These are phyloP conservation scores for Microctenopoma lineatum DNA, from an alignment of 2,797 vertebrate genomes.

Conservation along the genomic window DNA sequence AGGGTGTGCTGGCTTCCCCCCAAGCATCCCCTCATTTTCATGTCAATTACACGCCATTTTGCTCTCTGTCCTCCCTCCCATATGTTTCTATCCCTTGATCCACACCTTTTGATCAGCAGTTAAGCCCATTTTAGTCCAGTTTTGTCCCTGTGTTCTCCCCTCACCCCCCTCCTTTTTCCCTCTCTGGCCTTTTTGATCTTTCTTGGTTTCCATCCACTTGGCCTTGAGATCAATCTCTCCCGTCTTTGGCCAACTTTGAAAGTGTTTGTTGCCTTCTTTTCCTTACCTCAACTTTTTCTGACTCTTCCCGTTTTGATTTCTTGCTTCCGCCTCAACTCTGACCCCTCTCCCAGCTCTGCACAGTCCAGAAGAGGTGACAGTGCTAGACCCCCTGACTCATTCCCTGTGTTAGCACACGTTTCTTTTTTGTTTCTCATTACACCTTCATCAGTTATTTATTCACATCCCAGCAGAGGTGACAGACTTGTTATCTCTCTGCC, in stretches of 20 bases:
- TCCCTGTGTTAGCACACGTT: conserved; percentile 2
- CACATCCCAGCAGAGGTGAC: conserved; percentile 19
- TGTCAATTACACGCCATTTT: conserved; percentile 66
- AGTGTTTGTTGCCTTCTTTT: conserved; percentile 7
- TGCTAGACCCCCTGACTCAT: conserved; percentile 17
- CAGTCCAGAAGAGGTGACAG: background rate
- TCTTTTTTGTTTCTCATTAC: background rate
- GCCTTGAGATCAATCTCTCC: conserved; percentile 42
- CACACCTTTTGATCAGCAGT: conserved; percentile 40
- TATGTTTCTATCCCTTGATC: conserved; percentile 22
- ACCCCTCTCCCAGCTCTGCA: background rate
- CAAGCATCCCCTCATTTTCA: conserved; percentile 65
- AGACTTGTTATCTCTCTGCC: conserved; percentile 51
- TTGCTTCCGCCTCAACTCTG: conserved; percentile 5
- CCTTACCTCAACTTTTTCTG: conserved; percentile 1
- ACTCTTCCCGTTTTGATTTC: conserved; percentile 3
- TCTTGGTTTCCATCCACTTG: conserved; percentile 46
- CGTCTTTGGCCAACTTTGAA: conserved; percentile 41
- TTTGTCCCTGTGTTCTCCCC: conserved; percentile 34
- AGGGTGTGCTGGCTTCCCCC: conserved; percentile 48
- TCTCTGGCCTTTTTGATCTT: conserved; percentile 41
- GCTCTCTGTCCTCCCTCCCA: conserved; percentile 22
- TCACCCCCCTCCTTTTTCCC: conserved; percentile 8
- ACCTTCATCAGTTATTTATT: conserved; percentile 37
- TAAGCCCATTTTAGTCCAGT: conserved; percentile 50